These are phyloP conservation scores for Pachyrhynchus sulphureomaculatus DNA, from an alignment of 1,140 invertebrate genomes.

Conservation along the genomic window DNA sequence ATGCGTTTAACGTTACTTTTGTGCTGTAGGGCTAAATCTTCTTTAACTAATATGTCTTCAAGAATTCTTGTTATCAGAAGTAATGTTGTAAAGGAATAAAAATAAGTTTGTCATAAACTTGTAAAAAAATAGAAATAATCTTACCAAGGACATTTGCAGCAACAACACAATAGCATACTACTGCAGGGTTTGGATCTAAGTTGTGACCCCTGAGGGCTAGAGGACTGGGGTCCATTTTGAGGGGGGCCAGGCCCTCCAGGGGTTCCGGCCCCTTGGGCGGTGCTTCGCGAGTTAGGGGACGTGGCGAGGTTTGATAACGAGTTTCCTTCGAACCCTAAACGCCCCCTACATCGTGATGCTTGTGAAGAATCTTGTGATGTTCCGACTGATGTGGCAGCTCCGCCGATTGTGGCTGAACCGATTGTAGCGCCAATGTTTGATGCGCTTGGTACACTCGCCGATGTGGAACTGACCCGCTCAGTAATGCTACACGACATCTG, in stretches of 20 bases:
- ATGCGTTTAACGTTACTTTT: too few relatives aligned
- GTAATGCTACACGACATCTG: constrained; percentile 52
- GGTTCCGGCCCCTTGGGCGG: constrained; percentile 22
- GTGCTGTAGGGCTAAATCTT: too few relatives aligned
- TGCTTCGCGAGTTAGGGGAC: constrained; percentile 44
- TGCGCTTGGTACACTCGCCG: constrained; percentile 26
- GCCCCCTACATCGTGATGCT: constrained; percentile 8
- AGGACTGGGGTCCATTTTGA: constrained; percentile 38
- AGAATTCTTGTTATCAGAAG: too few relatives aligned
- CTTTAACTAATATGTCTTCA: too few relatives aligned
- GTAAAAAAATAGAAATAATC: constrained; percentile 22
- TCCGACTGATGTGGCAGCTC: neutral
- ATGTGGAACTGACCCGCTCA: constrained; percentile 43
- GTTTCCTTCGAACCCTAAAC: constrained; percentile 7
- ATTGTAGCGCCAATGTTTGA: constrained; percentile 4
- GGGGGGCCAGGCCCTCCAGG: constrained; percentile 25
- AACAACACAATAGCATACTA: constrained; percentile 70
- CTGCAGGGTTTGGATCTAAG: constrained; percentile 58
- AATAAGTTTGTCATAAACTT: too few relatives aligned
- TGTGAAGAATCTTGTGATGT: neutral
- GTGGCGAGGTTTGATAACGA: constrained; percentile 34
- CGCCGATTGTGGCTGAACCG: neutral
- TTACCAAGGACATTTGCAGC: constrained; percentile 72
- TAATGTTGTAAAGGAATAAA: too few relatives aligned
- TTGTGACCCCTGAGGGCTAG: constrained; percentile 34